Evolutionary conservation across 2,797 vertebrate species (phyloP).

Genomic region (Tapirus indicus): DNA sequence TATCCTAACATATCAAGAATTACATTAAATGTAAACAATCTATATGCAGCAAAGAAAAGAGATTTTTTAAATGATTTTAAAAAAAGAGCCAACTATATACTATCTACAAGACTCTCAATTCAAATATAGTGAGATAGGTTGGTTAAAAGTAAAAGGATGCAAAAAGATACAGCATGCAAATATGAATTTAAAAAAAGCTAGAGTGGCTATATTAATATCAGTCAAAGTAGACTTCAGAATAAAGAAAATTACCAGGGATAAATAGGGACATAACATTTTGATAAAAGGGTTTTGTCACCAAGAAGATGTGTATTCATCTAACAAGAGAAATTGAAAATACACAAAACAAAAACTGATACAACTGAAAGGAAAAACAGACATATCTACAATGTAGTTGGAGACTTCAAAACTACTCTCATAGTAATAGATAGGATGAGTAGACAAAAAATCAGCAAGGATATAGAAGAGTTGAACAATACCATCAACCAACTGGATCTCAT

Average conservation of each 20-base stretch:
- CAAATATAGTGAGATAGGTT: neutral
- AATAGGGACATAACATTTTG: neutral
- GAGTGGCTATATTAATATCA: neutral
- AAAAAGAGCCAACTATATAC: neutral
- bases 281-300: neutral
- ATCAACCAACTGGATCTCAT: neutral
- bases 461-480: neutral
- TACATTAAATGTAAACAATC: neutral
- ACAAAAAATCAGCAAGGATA: neutral
- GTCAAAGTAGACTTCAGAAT: neutral
- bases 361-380: neutral
- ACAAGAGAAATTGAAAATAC: neutral
- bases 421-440: neutral
- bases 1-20: neutral
- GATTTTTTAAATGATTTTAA: neutral
- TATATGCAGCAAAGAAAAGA: neutral
- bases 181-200: neutral
- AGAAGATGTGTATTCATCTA: neutral
- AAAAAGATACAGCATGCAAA: neutral
- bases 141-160: neutral
- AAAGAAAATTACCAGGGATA: neutral
- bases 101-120: neutral
- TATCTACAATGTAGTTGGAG: neutral
- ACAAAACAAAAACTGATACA: neutral
- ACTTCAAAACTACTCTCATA: neutral